Base-by-base conservation (phyloP, 53 echinoderm and acorn worm species). In the Zoroaster sp. region DNA sequence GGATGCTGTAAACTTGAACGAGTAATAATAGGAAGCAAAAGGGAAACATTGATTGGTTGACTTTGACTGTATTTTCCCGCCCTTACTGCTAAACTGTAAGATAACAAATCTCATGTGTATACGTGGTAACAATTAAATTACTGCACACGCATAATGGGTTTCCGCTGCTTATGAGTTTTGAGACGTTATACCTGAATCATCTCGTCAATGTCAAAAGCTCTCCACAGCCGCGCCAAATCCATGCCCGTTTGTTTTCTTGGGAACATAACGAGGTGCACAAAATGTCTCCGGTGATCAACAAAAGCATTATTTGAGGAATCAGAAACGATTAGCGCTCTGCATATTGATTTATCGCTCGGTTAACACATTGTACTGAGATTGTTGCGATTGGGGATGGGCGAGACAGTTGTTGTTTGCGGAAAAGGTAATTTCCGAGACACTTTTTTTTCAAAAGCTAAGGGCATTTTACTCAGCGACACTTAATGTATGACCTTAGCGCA, bases 211-310 rank as follows among this genome's bases (percentile, higher is more conserved):
- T 15, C 40, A 37, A 23, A 36, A 39, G 12, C 17, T 43, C 33
- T 4, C 32, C 12, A 31, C 66, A 10, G 40, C 66, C 66, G 14
- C 25, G n/a, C 28, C 23, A 66, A 39, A 41, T 42, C 81, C 67
- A 40, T 30, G 4, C 20, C 40, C 20, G 40, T 40, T 39, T 72
- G 21, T 3, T 25, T 34, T 46, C 43, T 66, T 85, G 85, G 45
- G 45, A 85, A 70, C 69, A 35, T 85, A 85, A 85, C 85, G 44
- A 35, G 85, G 71, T 17, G 85, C 70, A 85, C 70, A 41, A 47
- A 5, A 20, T 51, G 85, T 71, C 35, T 71, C 69, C 69, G 23
- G 35, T 46, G 49, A 85, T 85, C 85, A 85, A 0, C 70, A 31
- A 37, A 15, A 7, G 70, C 70, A 85, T 85, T 69, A 33, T 18